Conservation (phyloP, 2,888 invertebrate genomes). For the Dicycla oo region DNA sequence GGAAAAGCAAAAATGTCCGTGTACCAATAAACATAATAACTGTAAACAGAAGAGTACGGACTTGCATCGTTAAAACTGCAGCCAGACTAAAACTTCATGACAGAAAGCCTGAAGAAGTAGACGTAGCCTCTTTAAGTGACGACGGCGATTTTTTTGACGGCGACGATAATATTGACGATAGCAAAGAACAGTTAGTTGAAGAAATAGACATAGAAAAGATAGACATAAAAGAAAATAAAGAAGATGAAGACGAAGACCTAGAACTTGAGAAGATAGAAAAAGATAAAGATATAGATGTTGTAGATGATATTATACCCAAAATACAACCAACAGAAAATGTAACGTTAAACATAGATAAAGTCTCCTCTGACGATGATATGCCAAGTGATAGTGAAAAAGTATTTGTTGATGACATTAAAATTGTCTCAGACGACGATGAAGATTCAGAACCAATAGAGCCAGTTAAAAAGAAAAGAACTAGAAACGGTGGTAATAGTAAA, state of each 20-base stretch:
- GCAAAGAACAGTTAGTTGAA: slow-evolving; percentile 38
- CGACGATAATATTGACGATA: slow-evolving; percentile 43
- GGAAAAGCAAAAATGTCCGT: slow-evolving; percentile 66
- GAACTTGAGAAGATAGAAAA: slow-evolving; percentile 45
- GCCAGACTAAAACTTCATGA: slow-evolving; percentile 40
- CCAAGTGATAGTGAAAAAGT: slow-evolving; percentile 61
- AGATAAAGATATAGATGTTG: slow-evolving; percentile 29
- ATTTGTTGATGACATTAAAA: slow-evolving; percentile 54
- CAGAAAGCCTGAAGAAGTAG: slow-evolving; percentile 44
- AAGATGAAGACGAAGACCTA: slow-evolving; percentile 33
- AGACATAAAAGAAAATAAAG: slow-evolving; percentile 57
- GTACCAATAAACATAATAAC: slow-evolving; percentile 69
- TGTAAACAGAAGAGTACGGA: slow-evolving; percentile 66
- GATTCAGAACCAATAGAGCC: slow-evolving; percentile 40
- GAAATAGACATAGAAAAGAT: slow-evolving; percentile 52
- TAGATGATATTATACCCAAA: slow-evolving; percentile 33
- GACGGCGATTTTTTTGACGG: slow-evolving; percentile 37
- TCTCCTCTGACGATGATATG: slow-evolving; percentile 51
- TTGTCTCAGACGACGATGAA: slow-evolving; percentile 46
- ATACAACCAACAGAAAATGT: slow-evolving; percentile 34
- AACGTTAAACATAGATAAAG: slow-evolving; percentile 41
- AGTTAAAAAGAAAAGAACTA: slow-evolving; percentile 50
- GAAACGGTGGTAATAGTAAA: slow-evolving; percentile 53
- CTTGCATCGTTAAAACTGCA: slow-evolving; percentile 63
- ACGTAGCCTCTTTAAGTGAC: slow-evolving; percentile 54